Evolutionary conservation across 2,888 invertebrate species (phyloP).

Genomic region (Andrena camellia): DNA sequence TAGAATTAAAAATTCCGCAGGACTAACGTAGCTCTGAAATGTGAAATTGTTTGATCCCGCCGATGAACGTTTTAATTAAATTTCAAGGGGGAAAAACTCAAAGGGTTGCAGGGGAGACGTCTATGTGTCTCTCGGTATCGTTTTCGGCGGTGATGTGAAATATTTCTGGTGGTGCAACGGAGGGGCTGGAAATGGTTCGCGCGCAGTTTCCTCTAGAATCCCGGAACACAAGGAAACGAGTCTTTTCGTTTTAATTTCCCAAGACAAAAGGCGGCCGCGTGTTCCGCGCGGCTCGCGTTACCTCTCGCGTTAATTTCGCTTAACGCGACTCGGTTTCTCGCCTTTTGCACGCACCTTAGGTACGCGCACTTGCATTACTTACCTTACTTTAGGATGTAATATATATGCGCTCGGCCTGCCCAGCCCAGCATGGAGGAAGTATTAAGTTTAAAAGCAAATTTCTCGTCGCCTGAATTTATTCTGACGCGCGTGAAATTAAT

Average conservation of each 20-base stretch:
- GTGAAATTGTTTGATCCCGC: not conserved
- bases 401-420: constrained; percentile 50
- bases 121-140: constrained; percentile 1
- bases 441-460: constrained; percentile 68
- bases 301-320: constrained; percentile 67
- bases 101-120: not conserved
- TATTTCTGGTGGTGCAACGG: constrained; percentile 5
- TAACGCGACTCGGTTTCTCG: constrained; percentile 65
- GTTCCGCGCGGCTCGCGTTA: constrained; percentile 55
- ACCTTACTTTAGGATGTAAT: constrained; percentile 67
- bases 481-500: constrained; percentile 36
- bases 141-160: constrained; percentile 5
- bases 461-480: constrained; percentile 45
- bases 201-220: not conserved
- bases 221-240: constrained; percentile 6
- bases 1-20: not conserved
- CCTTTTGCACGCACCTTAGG: constrained; percentile 68
- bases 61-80: constrained; percentile 39
- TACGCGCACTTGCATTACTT: constrained; percentile 57
- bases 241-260: constrained; percentile 62
- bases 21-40: too few species aligned
- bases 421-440: constrained; percentile 58
- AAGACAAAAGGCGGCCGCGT: constrained; percentile 59
- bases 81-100: not conserved
- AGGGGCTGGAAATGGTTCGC: constrained; percentile 8